These are phyloP conservation scores for Digitonthophagus gazella DNA, from an alignment of 2,888 invertebrate species.

Conservation along the genomic window DNA sequence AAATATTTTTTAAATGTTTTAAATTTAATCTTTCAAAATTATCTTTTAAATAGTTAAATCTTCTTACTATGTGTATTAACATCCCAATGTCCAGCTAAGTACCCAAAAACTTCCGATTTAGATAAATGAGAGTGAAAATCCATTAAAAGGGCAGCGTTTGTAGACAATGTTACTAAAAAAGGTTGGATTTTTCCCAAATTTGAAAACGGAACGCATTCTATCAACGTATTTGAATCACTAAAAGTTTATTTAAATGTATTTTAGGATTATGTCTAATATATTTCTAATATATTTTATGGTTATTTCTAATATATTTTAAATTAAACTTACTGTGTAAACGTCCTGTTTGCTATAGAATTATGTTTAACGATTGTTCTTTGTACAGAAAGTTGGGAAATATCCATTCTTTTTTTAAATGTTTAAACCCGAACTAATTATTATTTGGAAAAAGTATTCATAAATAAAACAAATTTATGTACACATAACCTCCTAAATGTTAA, in stretches of 20 bases:
- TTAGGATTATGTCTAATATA: neutral
- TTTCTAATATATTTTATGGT: neutral
- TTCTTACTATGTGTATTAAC: slow-evolving; percentile 83
- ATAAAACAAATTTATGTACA: neutral
- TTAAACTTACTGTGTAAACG: slow-evolving; percentile 70
- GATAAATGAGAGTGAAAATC: slow-evolving; percentile 94
- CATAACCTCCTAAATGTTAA: neutral
- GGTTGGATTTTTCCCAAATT: slow-evolving; percentile 89
- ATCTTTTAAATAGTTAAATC: neutral
- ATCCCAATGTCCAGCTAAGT: slow-evolving; percentile 94
- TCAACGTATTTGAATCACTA: slow-evolving; percentile 86
- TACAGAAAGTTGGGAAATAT: slow-evolving; percentile 42
- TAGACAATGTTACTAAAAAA: slow-evolving; percentile 82
- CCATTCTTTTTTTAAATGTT: neutral
- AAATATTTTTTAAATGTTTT: slow-evolving; percentile 16
- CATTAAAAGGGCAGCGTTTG: slow-evolving; percentile 82
- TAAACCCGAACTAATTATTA: no score
- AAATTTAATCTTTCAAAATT: no score
- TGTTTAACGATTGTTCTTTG: slow-evolving; percentile 72
- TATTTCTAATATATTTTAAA: slow-evolving; percentile 10
- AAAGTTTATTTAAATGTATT: neutral
- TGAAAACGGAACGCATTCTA: slow-evolving; percentile 86
- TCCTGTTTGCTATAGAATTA: slow-evolving; percentile 71
- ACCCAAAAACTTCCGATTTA: slow-evolving; percentile 94
- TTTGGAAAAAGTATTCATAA: neutral